Conservation (phyloP, 2,113 vertebrate genomes). For the Clarias batrachus region DNA sequence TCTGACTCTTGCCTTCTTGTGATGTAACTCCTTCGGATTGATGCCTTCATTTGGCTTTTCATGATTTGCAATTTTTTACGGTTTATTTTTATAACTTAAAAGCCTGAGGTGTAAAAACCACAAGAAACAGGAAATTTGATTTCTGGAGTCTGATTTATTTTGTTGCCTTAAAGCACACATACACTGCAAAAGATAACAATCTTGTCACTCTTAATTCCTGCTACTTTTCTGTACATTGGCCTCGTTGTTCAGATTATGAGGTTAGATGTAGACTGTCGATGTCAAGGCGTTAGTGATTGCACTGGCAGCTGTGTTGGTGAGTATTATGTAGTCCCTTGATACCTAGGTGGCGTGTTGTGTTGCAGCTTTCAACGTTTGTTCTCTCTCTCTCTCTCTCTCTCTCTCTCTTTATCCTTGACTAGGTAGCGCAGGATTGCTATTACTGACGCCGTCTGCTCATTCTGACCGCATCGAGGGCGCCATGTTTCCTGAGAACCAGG, state of each 20-base stretch:
- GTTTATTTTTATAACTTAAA: neutral
- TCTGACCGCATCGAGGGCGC: constrained; percentile 58
- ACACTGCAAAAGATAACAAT: neutral
- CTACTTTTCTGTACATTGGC: neutral
- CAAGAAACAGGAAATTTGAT: constrained; percentile 21
- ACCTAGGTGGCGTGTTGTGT: neutral
- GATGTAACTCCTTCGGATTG: neutral
- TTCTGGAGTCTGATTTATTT: constrained; percentile 14
- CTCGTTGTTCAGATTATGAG: neutral
- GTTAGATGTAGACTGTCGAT: neutral
- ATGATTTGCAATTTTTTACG: neutral
- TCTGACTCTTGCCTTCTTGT: constrained; percentile 23
- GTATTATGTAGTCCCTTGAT: neutral
- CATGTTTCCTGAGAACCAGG: constrained; percentile 47
- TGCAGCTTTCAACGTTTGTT: neutral
- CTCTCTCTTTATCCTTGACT: constrained; percentile 34
- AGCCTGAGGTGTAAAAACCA: constrained; percentile 6
- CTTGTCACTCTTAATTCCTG: constrained; percentile 4
- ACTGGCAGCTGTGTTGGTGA: neutral
- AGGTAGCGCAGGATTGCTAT: constrained; percentile 75
- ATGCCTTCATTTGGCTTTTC: constrained; percentile 6
- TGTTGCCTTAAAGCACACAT: neutral
- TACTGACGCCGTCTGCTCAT: constrained; percentile 68
- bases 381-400: constrained; percentile 1
- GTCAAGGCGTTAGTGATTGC: neutral